Evolutionary conservation across 2,888 invertebrate species (phyloP).

Genomic region (Venusia cambrica): DNA sequence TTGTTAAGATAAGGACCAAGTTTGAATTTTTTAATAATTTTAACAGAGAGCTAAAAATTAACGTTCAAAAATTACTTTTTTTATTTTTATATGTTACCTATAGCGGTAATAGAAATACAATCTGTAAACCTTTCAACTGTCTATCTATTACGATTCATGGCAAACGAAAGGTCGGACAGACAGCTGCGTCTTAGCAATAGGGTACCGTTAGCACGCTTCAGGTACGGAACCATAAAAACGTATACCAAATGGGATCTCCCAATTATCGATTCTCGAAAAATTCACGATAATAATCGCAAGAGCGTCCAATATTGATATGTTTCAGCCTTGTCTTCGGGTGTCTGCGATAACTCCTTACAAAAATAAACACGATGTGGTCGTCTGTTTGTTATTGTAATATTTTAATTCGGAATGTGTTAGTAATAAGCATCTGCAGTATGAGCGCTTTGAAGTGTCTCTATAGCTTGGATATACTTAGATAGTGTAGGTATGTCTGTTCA

Average conservation of each 20-base stretch:
- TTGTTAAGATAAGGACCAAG: too few relatives aligned
- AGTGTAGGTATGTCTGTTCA: constrained; percentile 24
- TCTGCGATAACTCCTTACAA: constrained; percentile 50
- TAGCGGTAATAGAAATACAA: too few relatives aligned
- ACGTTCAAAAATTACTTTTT: too few relatives aligned
- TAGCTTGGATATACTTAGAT: constrained; percentile 21
- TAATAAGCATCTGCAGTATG: constrained; percentile 45
- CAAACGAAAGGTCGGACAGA: too few relatives aligned
- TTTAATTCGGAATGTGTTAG: constrained; percentile 65
- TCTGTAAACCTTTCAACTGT: too few relatives aligned
- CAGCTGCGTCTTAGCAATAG: too few relatives aligned
- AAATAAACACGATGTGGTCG: constrained; percentile 53
- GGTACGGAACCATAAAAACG: constrained; percentile 3
- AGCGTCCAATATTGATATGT: constrained; percentile 24
- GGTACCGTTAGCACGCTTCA: too few relatives aligned
- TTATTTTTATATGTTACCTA: too few relatives aligned
- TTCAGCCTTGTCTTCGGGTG: constrained; percentile 46
- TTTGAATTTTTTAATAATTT: too few relatives aligned
- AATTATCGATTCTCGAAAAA: constrained; percentile 19
- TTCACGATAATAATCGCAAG: constrained; percentile 26
- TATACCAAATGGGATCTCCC: constrained; percentile 2
- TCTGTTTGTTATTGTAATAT: constrained; percentile 67
- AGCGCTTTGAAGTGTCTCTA: constrained; percentile 56
- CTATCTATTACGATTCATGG: too few relatives aligned
- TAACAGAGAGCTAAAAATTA: too few relatives aligned